phyloP scores from a whole-genome alignment of 2,888 invertebrate genomes.

The Noctuana brunneofusca region DNA sequence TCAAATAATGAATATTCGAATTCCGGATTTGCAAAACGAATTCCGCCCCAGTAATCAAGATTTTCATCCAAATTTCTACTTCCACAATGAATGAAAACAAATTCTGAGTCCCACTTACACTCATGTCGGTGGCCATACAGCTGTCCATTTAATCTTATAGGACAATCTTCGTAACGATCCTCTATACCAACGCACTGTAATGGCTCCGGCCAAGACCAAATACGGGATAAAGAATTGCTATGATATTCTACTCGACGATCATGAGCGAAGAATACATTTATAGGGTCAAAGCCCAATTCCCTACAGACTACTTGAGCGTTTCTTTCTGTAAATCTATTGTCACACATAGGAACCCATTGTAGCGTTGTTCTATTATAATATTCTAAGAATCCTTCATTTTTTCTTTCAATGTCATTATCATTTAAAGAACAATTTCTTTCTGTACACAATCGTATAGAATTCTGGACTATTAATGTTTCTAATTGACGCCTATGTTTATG shows the following conservation, averaged over 20 bases:
- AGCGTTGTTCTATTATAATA: conserved; percentile 97
- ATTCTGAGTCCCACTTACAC: conserved; percentile 94
- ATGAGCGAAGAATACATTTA: conserved; percentile 94
- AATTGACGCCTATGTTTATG: conserved; percentile 77
- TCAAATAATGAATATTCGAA: conserved; percentile 94
- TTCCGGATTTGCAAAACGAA: conserved; percentile 94
- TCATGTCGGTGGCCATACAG: conserved; percentile 92
- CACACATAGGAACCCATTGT: conserved; percentile 99
- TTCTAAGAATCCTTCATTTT: conserved; percentile 94
- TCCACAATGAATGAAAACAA: conserved; percentile 97
- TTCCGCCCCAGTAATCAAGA: conserved; percentile 96
- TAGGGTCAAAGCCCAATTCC: conserved; percentile 93
- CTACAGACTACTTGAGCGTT: conserved; percentile 98
- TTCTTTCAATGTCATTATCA: conserved; percentile 74
- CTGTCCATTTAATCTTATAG: conserved; percentile 94
- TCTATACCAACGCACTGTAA: conserved; percentile 92
- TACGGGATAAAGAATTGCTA: conserved; percentile 91
- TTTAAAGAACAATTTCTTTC: conserved; percentile 86
- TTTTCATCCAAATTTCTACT: conserved; percentile 84
- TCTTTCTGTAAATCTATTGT: conserved; percentile 96
- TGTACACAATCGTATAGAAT: conserved; percentile 90
- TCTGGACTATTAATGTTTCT: conserved; percentile 79
- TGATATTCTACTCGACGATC: conserved; percentile 94
- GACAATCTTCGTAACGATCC: conserved; percentile 90
- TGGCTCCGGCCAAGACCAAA: conserved; percentile 98